Conservation (phyloP, 2,888 invertebrate species). For the Exocentrus adspersus region DNA sequence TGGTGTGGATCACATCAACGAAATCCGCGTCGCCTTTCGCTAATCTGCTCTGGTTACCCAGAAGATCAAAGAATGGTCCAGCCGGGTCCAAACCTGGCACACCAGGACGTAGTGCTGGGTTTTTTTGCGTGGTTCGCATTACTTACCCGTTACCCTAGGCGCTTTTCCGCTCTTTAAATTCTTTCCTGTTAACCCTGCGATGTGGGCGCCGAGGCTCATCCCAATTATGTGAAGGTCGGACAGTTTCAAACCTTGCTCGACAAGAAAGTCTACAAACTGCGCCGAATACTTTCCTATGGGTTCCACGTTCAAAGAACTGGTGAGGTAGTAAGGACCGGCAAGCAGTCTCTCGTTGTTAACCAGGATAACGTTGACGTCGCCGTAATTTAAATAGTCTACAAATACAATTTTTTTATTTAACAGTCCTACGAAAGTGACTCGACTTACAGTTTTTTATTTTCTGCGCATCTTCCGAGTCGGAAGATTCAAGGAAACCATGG, state of each 20-base stretch:
- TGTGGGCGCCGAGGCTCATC: constrained; percentile 62
- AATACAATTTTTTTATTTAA: too few species aligned
- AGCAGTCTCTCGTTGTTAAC: constrained; percentile 66
- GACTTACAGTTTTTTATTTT: constrained; percentile 64
- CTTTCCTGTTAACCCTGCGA: constrained; percentile 69
- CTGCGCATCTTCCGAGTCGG: constrained; percentile 64
- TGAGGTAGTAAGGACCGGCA: constrained; percentile 69
- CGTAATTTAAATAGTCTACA: constrained; percentile 66
- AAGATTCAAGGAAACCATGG: constrained; percentile 69
- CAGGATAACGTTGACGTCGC: constrained; percentile 67
- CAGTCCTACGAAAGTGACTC: too few species aligned
- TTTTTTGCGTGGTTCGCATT: too few species aligned
- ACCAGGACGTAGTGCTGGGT: too few species aligned
- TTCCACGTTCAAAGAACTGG: constrained; percentile 65
- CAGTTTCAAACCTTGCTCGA: constrained; percentile 62
- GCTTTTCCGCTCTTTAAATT: constrained; percentile 43
- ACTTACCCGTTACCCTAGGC: constrained; percentile 44
- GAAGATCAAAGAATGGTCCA: constrained; percentile 31
- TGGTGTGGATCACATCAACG: constrained; percentile 42
- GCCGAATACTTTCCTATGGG: constrained; percentile 67
- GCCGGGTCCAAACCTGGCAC: constrained; percentile 42
- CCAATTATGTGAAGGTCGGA: constrained; percentile 49
- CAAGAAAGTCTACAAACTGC: constrained; percentile 66
- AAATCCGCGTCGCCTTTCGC: constrained; percentile 35
- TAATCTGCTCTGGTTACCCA: constrained; percentile 25